Base-by-base conservation (phyloP, 2,113 vertebrate genomes). In the Peromyscus californicus region DNA sequence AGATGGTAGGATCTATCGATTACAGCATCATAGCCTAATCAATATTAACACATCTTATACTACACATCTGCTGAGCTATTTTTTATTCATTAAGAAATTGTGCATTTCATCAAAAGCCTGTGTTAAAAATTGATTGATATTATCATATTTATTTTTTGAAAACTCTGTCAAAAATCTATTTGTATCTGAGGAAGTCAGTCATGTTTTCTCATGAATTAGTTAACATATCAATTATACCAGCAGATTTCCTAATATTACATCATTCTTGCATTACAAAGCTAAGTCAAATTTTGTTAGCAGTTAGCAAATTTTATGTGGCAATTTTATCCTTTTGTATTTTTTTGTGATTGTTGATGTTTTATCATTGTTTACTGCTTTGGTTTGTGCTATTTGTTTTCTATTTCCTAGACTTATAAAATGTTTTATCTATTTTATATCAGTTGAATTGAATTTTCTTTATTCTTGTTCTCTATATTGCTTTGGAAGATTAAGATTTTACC, bases 401-500 rank as follows among this genome's bases (percentile, higher is more conserved):
- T 90, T 89, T 89, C 69, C 39, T 85, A 65, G 57, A 65, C 42
- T 75, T 95, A 70, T 85, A 88, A 94, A 93, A 65, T 91, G 72
- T 70, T 90, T 95, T 91, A 19, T 45, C 70, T 76, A 9, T 42
- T 92, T 93, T 89, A 54, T 78, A 51, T 22, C 92, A 26, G 5
- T 72, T 89, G 69, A 61, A 76, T 19, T 90, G 26, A 31, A 57
- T 48, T 94, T 87, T 67, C 26, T 67, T 93, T 45, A 78, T 78
- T 88, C 45, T 94, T 22, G 74, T 93, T 94, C n/a, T 15, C 29
- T 84, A 12, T 17, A 17, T 29, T 82, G 51, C 21, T 48, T 89
- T 94, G 63, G 92, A 95, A 70, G 33, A 82, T 91, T 93, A 92
- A 90, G 88, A 69, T 86, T 67, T 92, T 92, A 96, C 74, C 65